phyloP scores from a whole-genome alignment of 2,888 invertebrate genomes.

The Mythimna loreyi region DNA sequence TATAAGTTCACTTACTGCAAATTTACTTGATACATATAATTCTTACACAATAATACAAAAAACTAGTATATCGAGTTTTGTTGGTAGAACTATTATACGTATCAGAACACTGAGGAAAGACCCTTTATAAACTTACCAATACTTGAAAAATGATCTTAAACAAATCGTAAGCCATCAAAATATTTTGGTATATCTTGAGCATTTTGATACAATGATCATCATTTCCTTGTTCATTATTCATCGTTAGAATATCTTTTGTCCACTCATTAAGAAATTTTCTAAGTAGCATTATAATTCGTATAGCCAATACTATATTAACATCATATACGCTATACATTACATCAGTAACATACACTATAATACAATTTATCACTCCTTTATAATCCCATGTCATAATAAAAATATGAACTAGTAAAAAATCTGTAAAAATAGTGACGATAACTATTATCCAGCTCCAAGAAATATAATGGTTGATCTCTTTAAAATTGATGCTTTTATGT shows the following conservation, averaged over 20 bases:
- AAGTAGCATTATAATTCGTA: slow-evolving; percentile 25
- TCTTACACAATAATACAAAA: no score
- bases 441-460: slow-evolving; percentile 9
- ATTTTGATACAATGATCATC: slow-evolving; percentile 12
- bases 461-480: background rate
- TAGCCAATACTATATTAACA: slow-evolving; percentile 18
- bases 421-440: background rate
- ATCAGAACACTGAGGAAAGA: no score
- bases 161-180: slow-evolving; percentile 27
- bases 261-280: slow-evolving; percentile 22
- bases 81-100: no score
- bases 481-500: background rate
- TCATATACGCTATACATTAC: background rate
- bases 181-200: slow-evolving; percentile 18
- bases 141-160: slow-evolving; percentile 23
- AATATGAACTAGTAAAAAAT: background rate
- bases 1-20: no score
- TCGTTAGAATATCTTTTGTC: background rate
- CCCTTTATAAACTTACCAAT: slow-evolving; percentile 34
- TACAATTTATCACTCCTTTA: background rate
- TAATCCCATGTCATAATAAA: background rate
- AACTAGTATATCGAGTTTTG: background rate
- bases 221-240: background rate
- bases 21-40: no score
- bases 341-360: background rate